Evolutionary conservation across 2,113 vertebrate species (phyloP), one percentile per base, ranked within the genome.

Genomic region (Pelmatolapia mariae): DNA sequence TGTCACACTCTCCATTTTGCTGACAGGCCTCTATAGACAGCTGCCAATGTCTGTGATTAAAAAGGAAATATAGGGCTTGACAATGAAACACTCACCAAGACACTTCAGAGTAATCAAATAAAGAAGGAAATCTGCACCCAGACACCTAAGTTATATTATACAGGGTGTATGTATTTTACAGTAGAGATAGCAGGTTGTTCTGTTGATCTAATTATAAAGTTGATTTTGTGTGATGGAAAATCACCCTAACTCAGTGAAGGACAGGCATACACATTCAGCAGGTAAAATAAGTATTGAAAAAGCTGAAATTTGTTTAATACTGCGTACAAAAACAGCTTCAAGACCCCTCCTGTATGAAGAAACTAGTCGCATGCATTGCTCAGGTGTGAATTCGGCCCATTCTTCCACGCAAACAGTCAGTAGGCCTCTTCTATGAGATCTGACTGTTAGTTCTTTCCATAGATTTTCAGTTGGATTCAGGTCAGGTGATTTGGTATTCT

Each of bases 21-120:
- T 80, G 82, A 92, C 83, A 83, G 54, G 57, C n/a, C 61, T 68
- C 40, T 88, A 56, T 47, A 89, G 82, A 80, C 87, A 22, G 90
- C 79, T 84, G 82, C 81, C 92, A 88, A 92, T 86, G 84, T 79
- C 45, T 84, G 56, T 86, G 36, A 79, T 81, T 82, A 89, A 89
- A 80, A 71, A n/a, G 57, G 73, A 85, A 86, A 81, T 81, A 22
- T 81, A 26, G 80, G 61, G 57, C 57, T 5, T 47, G 88, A 81
- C 83, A 54, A 43, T 71, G 86, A 84, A 79, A 36, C 3, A 8
- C 56, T 43, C 10, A 45, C 56, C 84, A 16, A 81, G 52, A 82
- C 71, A 57, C 29, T 88, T 90, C 66, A 63, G 56, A 80, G 11
- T 53, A 86, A 90, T 92, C 19, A 79, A 45, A 52, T 56, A 79